These are phyloP conservation scores for Propithecus deckenii DNA, from an alignment of 2,797 vertebrate genomes.

Conservation along the genomic window DNA sequence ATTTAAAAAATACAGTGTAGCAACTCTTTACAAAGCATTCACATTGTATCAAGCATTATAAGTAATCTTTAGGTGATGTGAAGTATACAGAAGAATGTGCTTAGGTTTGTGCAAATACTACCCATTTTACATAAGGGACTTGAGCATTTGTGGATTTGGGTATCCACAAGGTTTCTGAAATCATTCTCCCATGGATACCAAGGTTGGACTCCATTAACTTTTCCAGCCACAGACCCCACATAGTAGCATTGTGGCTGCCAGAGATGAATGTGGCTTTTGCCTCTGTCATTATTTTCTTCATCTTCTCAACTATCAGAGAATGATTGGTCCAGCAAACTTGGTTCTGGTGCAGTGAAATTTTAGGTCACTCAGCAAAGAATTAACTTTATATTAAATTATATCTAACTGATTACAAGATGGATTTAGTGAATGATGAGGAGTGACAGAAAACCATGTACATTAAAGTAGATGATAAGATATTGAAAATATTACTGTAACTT, in stretches of 20 bases:
- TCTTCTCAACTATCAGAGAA: slow-evolving; percentile 65
- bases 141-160: background rate
- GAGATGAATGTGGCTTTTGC: slow-evolving; percentile 2
- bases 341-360: slow-evolving; percentile 49
- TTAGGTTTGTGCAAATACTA: background rate
- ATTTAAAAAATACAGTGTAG: background rate
- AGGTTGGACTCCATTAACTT: background rate
- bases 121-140: background rate
- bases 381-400: slow-evolving; percentile 80
- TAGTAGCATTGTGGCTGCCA: slow-evolving; percentile 23
- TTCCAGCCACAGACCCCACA: background rate
- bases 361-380: slow-evolving; percentile 77
- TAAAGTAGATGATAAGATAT: slow-evolving; percentile 81
- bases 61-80: background rate
- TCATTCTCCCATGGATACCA: background rate
- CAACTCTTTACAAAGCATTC: no score
- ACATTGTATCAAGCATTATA: background rate
- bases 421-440: slow-evolving; percentile 79
- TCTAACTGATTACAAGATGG: slow-evolving; percentile 80
- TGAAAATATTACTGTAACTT: slow-evolving; percentile 83
- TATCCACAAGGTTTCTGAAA: background rate
- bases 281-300: slow-evolving; percentile 64
- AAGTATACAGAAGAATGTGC: background rate
- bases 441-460: slow-evolving; percentile 77
- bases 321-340: background rate